These are phyloP conservation scores for Osmerus mordax DNA, from an alignment of 2,113 vertebrate genomes.

Conservation along the genomic window DNA sequence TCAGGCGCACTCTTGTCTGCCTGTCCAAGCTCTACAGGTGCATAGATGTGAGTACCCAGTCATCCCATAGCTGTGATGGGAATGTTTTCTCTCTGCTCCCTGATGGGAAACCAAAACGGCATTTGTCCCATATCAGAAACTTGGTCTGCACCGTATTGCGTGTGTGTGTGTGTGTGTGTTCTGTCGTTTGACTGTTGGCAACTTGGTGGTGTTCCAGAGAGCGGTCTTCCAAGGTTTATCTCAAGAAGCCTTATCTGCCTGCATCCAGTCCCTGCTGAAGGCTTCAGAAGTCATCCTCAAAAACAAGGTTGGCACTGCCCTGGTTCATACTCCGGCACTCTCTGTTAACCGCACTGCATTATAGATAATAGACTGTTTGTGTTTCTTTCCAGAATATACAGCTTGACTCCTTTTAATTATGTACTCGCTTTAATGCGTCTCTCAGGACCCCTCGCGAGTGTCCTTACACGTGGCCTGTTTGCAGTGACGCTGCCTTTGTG, in stretches of 20 bases:
- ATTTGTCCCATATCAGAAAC: too few species aligned
- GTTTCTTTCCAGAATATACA: neutral
- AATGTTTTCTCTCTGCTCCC: neutral
- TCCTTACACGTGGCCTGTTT: neutral
- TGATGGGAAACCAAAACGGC: neutral
- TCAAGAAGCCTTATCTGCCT: slow-evolving; percentile 95
- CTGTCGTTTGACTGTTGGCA: slow-evolving; percentile 23
- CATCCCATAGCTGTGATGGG: neutral
- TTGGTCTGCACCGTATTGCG: neutral
- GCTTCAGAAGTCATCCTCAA: slow-evolving; percentile 91
- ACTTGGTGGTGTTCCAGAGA: slow-evolving; percentile 75
- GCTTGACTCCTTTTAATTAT: neutral
- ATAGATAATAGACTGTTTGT: neutral
- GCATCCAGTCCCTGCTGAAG: slow-evolving; percentile 91
- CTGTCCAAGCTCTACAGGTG: slow-evolving; percentile 98
- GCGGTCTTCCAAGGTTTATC: slow-evolving; percentile 97
- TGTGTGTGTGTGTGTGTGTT: neutral
- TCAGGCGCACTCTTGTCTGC: slow-evolving; percentile 92
- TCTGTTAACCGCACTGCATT: neutral
- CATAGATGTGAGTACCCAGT: slow-evolving; percentile 84
- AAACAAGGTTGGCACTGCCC: slow-evolving; percentile 85
- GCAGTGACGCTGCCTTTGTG: neutral
- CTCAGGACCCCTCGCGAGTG: too few species aligned
- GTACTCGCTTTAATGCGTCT: neutral
- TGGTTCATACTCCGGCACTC: neutral